Evolutionary conservation across 2,797 vertebrate genomes (phyloP).

Genomic region (Pteropus rufus): DNA sequence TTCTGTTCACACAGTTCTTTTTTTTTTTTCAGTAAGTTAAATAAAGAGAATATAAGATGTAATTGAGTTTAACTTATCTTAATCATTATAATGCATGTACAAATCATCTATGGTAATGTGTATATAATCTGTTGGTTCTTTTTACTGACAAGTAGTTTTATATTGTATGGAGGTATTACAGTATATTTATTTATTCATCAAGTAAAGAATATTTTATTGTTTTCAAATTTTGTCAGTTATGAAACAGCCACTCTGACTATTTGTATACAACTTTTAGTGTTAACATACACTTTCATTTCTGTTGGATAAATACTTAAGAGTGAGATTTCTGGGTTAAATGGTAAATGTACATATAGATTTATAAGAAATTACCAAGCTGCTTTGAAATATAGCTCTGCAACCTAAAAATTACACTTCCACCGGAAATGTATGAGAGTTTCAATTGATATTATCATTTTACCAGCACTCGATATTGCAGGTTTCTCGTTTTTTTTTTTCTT

Average conservation of each 20-base stretch:
- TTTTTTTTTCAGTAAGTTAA: background rate
- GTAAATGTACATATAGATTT: background rate
- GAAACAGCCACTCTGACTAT: background rate
- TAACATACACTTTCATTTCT: background rate
- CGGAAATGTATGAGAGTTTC: background rate
- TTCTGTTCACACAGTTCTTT: background rate
- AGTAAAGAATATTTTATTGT: background rate
- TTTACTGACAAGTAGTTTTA: background rate
- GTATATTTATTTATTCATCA: background rate
- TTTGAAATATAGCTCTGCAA: background rate
- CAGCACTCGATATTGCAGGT: too few relatives aligned
- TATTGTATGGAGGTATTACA: background rate
- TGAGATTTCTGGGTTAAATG: background rate
- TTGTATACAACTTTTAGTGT: background rate
- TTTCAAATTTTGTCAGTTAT: background rate
- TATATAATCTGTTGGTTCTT: background rate
- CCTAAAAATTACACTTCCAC: background rate
- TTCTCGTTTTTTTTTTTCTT: background rate
- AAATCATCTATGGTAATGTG: background rate
- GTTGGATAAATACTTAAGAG: background rate
- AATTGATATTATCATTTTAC: background rate
- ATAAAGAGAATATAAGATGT: background rate
- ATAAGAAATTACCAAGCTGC: background rate
- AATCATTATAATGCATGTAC: background rate
- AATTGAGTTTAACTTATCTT: background rate